Base-by-base conservation (phyloP, 2,888 invertebrate species). In the Cabera pusaria region DNA sequence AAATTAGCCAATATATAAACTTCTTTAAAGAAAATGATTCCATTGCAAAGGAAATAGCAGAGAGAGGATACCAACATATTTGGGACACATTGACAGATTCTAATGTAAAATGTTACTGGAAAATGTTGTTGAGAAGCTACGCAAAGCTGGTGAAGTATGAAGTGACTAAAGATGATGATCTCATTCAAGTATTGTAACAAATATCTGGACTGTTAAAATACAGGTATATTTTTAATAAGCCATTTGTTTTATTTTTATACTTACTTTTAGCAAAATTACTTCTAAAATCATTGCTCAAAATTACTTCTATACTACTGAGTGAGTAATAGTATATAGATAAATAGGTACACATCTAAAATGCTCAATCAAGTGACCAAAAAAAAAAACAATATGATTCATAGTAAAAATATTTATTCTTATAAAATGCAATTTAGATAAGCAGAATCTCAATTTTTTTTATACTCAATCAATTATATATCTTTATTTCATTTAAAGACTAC, bases 21-120 rank as follows among this genome's bases (percentile, higher is more conserved):
- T 98, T 96, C 86, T 95, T 94, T 9, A 90, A 90, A 56, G 82
- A 92, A 34, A 92, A 98, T 76, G 96, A 98, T 66, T 86, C 89
- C 0, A 52, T 96, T 26, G 95, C 93, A 0, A 81, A 90, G 63
- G 90, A 93, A 69, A 98, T 98, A 46, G 97, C 98, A 0, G 82
- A 93, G 35, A 91, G 94, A 56, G 98, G 98, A 0, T 93, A 92
- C 64, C 84, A 94, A 52, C 95, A 97, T 64, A 93, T 98, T 60
- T 94, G 94, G 93, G 90, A 96, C 35, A 93, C 96, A 81, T 89
- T 98, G 38, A 92, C 91, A 55, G 93, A 97, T 89, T 91, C 93
- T 35, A 95, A 98, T 76, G 91, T 98, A 0, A 90, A 89, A 49
- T 97, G 97, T 66, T 98, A 97, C 73, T 98, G 98, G 98, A 91